A percentile compares a stretch with the other conserved stretches of the same genome.
phyloP scores from a whole-genome alignment of 2,113 vertebrate species.

The Poecilia latipinna region DNA sequence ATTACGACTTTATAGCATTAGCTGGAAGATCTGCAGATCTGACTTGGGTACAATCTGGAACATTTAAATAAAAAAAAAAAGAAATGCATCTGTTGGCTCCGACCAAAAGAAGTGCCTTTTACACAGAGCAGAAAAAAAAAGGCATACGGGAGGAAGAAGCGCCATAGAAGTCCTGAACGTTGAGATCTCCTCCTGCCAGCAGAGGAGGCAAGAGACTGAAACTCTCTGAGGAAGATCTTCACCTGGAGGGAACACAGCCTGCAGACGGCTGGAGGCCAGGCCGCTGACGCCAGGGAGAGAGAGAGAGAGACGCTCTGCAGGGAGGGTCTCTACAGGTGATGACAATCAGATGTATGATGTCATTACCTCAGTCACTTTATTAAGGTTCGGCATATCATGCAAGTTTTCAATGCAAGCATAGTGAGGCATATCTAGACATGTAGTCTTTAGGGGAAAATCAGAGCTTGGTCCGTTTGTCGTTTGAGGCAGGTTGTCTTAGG shows the following conservation, averaged over 20 bases:
- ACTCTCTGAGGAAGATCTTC: slow-evolving; percentile 46
- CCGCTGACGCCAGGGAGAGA: slow-evolving; percentile 52
- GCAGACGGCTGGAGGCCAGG: slow-evolving; percentile 56
- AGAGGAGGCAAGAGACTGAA: slow-evolving; percentile 40
- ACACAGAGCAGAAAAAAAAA: slow-evolving; percentile 77
- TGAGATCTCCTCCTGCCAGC: slow-evolving; percentile 62
- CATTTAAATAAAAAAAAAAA: slow-evolving; percentile 46
- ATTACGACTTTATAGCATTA: slow-evolving; percentile 96
- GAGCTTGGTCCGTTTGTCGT: slow-evolving; percentile 49
- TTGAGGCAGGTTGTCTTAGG: slow-evolving; percentile 39
- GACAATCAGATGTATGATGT: slow-evolving; percentile 87
- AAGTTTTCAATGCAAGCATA: slow-evolving; percentile 83
- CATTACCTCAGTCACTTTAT: slow-evolving; percentile 90
- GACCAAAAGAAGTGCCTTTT: slow-evolving; percentile 95
- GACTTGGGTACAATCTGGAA: slow-evolving; percentile 27
- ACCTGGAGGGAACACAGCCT: slow-evolving; percentile 49
- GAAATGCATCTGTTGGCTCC: slow-evolving; percentile 82
- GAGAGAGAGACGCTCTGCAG: slow-evolving; percentile 59
- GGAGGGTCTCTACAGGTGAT: slow-evolving; percentile 82
- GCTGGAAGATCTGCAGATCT: slow-evolving; percentile 47
- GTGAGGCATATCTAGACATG: slow-evolving; percentile 71
- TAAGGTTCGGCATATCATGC: slow-evolving; percentile 88
- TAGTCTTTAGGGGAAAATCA: slow-evolving; percentile 52
- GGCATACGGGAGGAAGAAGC: slow-evolving; percentile 85
- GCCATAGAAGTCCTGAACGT: slow-evolving; percentile 47